These are phyloP conservation scores for Pseudomyrmex cubaensis DNA, from an alignment of 1,140 invertebrate species.

Conservation along the genomic window DNA sequence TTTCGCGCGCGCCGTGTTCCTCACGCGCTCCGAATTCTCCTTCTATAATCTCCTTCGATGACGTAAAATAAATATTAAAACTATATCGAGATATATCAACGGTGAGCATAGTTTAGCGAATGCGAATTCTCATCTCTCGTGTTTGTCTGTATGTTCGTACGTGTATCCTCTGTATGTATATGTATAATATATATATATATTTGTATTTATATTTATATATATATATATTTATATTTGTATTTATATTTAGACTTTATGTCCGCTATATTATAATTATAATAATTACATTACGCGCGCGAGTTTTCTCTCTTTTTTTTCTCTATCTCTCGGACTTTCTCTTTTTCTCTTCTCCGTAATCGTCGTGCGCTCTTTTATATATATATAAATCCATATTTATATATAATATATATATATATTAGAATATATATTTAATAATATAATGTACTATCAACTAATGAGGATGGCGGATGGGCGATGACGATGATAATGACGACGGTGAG, in stretches of 20 bases:
- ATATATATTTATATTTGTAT: constrained; percentile 70
- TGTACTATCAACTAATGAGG: constrained; percentile 68
- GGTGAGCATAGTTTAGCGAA: constrained; percentile 62
- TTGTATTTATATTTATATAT: constrained; percentile 69
- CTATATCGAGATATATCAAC: constrained; percentile 69
- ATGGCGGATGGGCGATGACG: constrained; percentile 52
- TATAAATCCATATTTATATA: constrained; percentile 79
- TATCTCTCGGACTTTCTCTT: constrained; percentile 9
- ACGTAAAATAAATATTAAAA: constrained; percentile 74
- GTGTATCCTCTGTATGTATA: constrained; percentile 60
- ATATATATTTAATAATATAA: constrained; percentile 71
- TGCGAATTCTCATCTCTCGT: constrained; percentile 47
- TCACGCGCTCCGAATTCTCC: constrained; percentile 24
- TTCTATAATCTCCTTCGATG: constrained; percentile 24
- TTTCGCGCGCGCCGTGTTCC: background rate
- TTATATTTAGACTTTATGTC: constrained; percentile 64
- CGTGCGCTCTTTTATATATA: constrained; percentile 65
- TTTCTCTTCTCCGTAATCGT: background rate
- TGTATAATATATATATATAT: constrained; percentile 65
- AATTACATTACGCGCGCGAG: constrained; percentile 68
- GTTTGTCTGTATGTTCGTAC: constrained; percentile 52
- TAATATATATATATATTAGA: constrained; percentile 72
- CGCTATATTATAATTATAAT: constrained; percentile 70
- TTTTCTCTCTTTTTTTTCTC: constrained; percentile 26
- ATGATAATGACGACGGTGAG: constrained; percentile 65